Base-by-base conservation (phyloP, 2,888 invertebrate species). In the Eupithecia subfuscata region DNA sequence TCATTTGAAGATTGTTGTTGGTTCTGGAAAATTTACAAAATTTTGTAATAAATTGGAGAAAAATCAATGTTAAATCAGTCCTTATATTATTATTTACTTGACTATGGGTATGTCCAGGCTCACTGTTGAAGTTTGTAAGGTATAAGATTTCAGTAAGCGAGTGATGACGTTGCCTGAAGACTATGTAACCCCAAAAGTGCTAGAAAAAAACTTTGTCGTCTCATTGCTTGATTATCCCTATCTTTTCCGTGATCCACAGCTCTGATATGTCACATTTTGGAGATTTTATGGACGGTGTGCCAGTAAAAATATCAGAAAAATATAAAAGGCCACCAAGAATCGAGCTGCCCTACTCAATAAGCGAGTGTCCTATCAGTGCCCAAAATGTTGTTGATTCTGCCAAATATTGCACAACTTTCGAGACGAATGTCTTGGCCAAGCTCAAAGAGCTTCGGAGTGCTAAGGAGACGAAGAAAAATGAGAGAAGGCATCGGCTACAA, bases 251-350 rank as follows among this genome's bases (percentile, higher is more conserved):
- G 22, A 16, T 43, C 45, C 25, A 81, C 80, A 86, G 82, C 81
- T 83, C 88, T 90, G 93, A 90, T 90, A 95, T 95, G 95, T 94
- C 94, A 89, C 94, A 93, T 89, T 94, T 93, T 81, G 90, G 90
- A 48, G 95, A 96, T 87, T 97, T 96, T 86, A 97, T 97, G 96
- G 98, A 98, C 92, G 97, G 97, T 82, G 97, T 98, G 83, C 97
- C 97, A 86, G 98, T 98, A 77, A 98, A 98, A 95, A 98, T 98
- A 91, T 97, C 97, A 69, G 98, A 98, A 91, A 97, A 96, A 85
- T 98, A 97, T 88, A 97, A 97, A 89, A 97, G 97, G 81, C 98
- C 98, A 37, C 96, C 97, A 74, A 84, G 87, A 81, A 91, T 92
- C 70, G 96, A 95, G 78, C 91, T 96, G 79, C 96, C 96, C 72